Percentiles rank a stretch among this genome's conserved stretches.
Conservation (phyloP, 2,797 vertebrate genomes). For the Scolopax bukidnonensis region DNA sequence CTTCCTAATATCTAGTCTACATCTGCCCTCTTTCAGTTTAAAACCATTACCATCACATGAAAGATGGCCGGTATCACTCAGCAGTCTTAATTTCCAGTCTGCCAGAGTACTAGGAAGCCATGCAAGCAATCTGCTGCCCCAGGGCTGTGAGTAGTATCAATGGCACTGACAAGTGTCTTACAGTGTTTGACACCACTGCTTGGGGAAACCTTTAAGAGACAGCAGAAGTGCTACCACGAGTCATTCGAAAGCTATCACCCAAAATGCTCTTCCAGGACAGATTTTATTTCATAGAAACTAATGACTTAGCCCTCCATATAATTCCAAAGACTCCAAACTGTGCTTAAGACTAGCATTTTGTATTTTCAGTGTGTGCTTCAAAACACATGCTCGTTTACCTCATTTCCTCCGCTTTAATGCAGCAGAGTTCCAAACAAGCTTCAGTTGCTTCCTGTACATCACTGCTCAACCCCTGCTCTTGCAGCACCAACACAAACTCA, state of each 20-base stretch:
- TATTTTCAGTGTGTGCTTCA: not conserved
- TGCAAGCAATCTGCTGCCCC: not conserved
- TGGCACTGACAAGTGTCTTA: not conserved
- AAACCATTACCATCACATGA: not conserved
- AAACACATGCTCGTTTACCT: not conserved
- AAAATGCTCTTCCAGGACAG: not conserved
- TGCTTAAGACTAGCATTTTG: not conserved
- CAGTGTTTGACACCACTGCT: not conserved
- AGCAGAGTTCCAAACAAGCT: not conserved
- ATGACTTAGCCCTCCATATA: not conserved
- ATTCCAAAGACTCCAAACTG: not conserved
- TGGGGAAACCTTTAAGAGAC: not conserved
- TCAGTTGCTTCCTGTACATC: not conserved
- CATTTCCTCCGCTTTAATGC: not conserved
- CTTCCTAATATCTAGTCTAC: no score
- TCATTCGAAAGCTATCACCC: not conserved
- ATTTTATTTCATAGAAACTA: not conserved
- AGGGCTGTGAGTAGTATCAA: not conserved
- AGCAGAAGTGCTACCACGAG: not conserved
- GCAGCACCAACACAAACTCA: not conserved
- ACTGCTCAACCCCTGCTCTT: not conserved
- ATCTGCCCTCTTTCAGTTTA: no score
- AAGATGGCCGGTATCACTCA: not conserved
- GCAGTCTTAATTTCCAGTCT: not conserved
- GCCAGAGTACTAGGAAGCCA: not conserved